Conservation (phyloP, 2,797 vertebrate genomes). For the Enteromius viviparus region DNA sequence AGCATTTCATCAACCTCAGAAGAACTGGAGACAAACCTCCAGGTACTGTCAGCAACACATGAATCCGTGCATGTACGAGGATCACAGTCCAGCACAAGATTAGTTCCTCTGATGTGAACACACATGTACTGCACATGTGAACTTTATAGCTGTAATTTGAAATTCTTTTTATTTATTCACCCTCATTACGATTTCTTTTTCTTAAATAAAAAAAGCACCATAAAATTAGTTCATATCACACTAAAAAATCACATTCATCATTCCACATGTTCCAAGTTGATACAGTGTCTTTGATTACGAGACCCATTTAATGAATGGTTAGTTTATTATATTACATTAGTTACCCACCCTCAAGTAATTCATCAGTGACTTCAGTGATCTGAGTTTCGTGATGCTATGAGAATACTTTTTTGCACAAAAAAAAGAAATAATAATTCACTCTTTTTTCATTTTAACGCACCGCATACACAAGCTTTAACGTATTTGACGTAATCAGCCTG, state of each 20-base stretch:
- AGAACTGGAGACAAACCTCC: slow-evolving; percentile 86
- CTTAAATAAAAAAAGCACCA: too few relatives aligned
- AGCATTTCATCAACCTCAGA: slow-evolving; percentile 87
- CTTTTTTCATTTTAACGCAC: too few relatives aligned
- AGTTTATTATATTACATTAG: too few relatives aligned
- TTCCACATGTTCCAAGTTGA: background rate
- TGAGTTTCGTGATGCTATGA: too few relatives aligned
- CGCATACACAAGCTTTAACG: too few relatives aligned
- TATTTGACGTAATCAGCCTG: too few relatives aligned
- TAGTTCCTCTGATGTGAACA: background rate
- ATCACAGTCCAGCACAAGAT: too few relatives aligned
- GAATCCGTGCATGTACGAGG: background rate
- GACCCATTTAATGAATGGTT: background rate
- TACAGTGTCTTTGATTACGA: background rate
- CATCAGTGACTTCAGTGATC: too few relatives aligned
- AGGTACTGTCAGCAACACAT: slow-evolving; percentile 72
- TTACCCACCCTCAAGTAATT: too few relatives aligned
- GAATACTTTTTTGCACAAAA: too few relatives aligned
- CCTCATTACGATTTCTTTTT: background rate
- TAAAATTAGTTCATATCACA: background rate
- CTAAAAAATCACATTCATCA: background rate
- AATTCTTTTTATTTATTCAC: background rate
- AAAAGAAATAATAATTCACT: too few relatives aligned
- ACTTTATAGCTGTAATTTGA: background rate
- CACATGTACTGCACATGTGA: background rate